A percentile compares a stretch with the other conserved stretches of the same genome.
Conservation (phyloP, 2,113 vertebrate genomes). For the Anolis carolinensis region DNA sequence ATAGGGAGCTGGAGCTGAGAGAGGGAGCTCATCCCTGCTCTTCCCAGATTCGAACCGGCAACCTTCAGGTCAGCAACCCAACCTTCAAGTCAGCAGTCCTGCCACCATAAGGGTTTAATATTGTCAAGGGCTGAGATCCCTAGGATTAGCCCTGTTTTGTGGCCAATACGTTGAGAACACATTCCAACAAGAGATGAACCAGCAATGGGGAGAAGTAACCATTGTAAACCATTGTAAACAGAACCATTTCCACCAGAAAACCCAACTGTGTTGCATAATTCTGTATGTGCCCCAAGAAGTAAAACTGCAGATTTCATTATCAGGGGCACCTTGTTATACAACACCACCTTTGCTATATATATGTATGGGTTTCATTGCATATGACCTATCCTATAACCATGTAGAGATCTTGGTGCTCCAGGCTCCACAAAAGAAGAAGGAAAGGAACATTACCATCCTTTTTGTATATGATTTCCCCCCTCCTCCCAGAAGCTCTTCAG, state of each 20-base stretch:
- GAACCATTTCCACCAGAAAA: not conserved
- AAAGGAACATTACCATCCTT: not conserved
- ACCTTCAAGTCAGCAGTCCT: too few relatives aligned
- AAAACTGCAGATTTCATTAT: not conserved
- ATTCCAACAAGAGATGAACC: not conserved
- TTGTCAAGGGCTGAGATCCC: too few relatives aligned
- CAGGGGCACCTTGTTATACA: not conserved
- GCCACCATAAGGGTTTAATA: too few relatives aligned
- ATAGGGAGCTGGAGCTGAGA: too few relatives aligned
- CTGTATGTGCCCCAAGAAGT: not conserved
- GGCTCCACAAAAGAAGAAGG: not conserved
- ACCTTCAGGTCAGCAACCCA: too few relatives aligned
- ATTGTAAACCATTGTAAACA: not conserved
- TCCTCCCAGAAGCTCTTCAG: not conserved
- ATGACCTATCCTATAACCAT: not conserved
- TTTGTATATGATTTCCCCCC: not conserved
- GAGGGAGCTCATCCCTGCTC: too few relatives aligned
- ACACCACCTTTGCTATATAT: not conserved
- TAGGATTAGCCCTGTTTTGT: too few relatives aligned
- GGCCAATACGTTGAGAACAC: not conserved
- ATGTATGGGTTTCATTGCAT: not conserved
- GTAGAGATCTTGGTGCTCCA: not conserved
- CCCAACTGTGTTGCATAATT: not conserved
- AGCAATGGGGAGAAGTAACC: not conserved
- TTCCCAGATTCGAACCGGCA: too few relatives aligned